These are phyloP conservation scores for Spongilla lacustris DNA, from an alignment of 37 sponge, comb jelly and placozoan species.

Conservation along the genomic window DNA sequence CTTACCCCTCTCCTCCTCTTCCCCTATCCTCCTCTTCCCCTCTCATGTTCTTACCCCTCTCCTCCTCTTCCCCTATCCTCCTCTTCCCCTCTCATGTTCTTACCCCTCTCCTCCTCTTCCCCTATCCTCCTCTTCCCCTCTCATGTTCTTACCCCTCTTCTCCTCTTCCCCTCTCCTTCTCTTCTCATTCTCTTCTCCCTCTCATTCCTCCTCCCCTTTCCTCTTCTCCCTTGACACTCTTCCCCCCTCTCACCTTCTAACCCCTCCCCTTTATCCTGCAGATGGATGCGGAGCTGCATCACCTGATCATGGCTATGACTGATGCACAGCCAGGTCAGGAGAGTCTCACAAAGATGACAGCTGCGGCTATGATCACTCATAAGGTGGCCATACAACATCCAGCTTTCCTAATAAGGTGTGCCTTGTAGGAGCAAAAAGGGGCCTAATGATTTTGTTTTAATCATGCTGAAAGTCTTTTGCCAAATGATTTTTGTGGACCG, in stretches of 20 bases:
- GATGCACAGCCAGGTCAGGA: slow-evolving; percentile 28
- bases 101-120: neutral
- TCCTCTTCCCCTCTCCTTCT: neutral
- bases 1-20: neutral
- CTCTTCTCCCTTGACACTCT: neutral
- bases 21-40: neutral
- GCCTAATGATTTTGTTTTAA: neutral
- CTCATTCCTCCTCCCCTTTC: slow-evolving; percentile 23
- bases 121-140: neutral
- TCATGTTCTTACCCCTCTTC: neutral
- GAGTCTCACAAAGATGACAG: slow-evolving; percentile 31
- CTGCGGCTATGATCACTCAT: slow-evolving; percentile 64
- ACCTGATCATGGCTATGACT: slow-evolving; percentile 63
- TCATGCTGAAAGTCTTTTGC: slow-evolving; percentile 6
- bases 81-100: neutral
- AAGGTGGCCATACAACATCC: slow-evolving; percentile 71
- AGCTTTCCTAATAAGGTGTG: slow-evolving; percentile 56
- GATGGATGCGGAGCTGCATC: slow-evolving; percentile 72
- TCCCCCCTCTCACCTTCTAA: neutral
- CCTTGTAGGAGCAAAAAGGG: neutral
- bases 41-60: too few relatives aligned
- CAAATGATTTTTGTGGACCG: slow-evolving; percentile 4
- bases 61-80: neutral
- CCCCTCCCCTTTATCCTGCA: neutral
- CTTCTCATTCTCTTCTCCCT: neutral